phyloP scores from a whole-genome alignment of 2,888 invertebrate genomes.

The Polia nebulosa region DNA sequence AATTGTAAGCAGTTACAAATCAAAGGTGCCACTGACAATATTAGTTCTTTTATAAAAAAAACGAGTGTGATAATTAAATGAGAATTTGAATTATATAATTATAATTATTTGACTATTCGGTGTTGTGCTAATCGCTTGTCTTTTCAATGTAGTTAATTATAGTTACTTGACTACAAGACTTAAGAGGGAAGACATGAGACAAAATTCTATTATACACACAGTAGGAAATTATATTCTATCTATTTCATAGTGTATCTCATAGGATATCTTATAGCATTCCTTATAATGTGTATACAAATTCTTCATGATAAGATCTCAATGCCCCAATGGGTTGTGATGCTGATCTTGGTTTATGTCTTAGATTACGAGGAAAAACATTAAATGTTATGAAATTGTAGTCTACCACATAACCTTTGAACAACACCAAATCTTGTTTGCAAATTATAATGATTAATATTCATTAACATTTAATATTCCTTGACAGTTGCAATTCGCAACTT shows the following conservation, averaged over 20 bases:
- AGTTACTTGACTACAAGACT: slow-evolving; percentile 66
- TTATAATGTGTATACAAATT: slow-evolving; percentile 57
- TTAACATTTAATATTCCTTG: slow-evolving; percentile 49
- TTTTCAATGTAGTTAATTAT: slow-evolving; percentile 65
- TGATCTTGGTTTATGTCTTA: slow-evolving; percentile 37
- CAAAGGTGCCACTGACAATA: slow-evolving; percentile 87
- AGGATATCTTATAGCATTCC: slow-evolving; percentile 61
- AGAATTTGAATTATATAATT: slow-evolving; percentile 64
- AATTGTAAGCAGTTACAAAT: slow-evolving; percentile 74
- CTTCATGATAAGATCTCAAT: slow-evolving; percentile 54
- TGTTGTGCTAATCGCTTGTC: slow-evolving; percentile 68
- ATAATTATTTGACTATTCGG: slow-evolving; percentile 64
- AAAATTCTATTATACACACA: slow-evolving; percentile 66
- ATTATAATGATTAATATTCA: slow-evolving; percentile 48
- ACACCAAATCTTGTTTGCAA: slow-evolving; percentile 51
- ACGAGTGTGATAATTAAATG: slow-evolving; percentile 67
- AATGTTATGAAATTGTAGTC: slow-evolving; percentile 45
- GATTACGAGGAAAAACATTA: slow-evolving; percentile 44
- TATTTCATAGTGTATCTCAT: slow-evolving; percentile 64
- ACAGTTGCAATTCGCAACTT: slow-evolving; percentile 42
- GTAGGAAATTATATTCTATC: slow-evolving; percentile 65
- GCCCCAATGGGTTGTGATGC: slow-evolving; percentile 66
- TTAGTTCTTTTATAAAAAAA: slow-evolving; percentile 78
- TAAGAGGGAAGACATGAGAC: slow-evolving; percentile 65
- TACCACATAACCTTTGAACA: slow-evolving; percentile 28